These are phyloP conservation scores for Barbus barbus DNA, from an alignment of 2,113 vertebrate species.

Conservation along the genomic window DNA sequence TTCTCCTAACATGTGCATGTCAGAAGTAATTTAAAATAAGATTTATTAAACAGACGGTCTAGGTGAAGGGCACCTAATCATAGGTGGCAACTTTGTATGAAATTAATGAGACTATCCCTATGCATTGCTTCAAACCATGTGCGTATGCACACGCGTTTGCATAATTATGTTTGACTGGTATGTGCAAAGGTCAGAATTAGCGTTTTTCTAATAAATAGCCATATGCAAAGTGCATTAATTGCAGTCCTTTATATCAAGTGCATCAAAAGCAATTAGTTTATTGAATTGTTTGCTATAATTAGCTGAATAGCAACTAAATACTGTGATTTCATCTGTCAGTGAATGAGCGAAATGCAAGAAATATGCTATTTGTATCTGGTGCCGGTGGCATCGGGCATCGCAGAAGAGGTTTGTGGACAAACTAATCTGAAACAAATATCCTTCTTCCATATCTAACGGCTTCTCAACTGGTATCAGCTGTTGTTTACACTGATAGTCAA, in stretches of 20 bases:
- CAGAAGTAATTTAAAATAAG: constrained; percentile 33
- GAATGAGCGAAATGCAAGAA: neutral
- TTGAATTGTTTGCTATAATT: neutral
- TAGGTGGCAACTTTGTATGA: constrained; percentile 26
- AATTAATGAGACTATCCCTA: constrained; percentile 25
- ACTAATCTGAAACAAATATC: constrained; percentile 62
- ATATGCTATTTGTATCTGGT: constrained; percentile 39
- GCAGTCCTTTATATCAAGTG: neutral
- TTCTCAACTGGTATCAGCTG: constrained; percentile 72
- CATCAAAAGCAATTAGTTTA: neutral
- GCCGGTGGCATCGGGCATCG: constrained; percentile 30
- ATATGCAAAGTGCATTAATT: neutral
- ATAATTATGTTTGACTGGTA: constrained; percentile 40
- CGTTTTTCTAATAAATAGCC: constrained; percentile 12
- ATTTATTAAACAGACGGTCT: constrained; percentile 41
- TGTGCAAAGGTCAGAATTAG: neutral
- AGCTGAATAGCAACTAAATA: neutral
- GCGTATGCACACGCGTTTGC: constrained; percentile 21
- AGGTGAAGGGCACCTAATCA: constrained; percentile 41
- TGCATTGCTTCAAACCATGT: constrained; percentile 6
- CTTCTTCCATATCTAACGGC: constrained; percentile 63
- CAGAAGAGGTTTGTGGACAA: constrained; percentile 54
- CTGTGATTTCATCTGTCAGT: neutral
- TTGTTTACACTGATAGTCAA: constrained; percentile 72
- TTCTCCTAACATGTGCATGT: constrained; percentile 37